These are phyloP conservation scores for Lacanobia oleracea DNA, from an alignment of 2,888 invertebrate genomes.

Conservation along the genomic window DNA sequence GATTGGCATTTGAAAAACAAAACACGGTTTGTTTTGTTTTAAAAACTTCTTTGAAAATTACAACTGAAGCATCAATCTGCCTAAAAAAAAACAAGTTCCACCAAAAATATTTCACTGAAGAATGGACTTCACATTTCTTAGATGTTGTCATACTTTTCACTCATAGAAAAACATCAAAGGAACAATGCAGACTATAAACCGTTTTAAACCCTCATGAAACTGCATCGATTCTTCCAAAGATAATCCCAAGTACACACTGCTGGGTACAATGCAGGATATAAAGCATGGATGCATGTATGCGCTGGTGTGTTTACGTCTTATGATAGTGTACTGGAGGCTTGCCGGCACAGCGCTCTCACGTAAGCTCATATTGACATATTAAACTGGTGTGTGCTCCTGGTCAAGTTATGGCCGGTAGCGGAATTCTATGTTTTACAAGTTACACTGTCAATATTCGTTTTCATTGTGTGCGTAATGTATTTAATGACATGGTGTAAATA, in stretches of 20 bases:
- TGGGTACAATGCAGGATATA: background rate
- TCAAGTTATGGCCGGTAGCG: slow-evolving; percentile 9
- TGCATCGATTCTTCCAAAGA: slow-evolving; percentile 3
- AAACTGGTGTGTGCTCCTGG: slow-evolving; percentile 28
- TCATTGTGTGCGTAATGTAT: too few relatives aligned
- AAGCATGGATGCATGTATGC: slow-evolving; percentile 15
- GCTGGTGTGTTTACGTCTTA: slow-evolving; percentile 25
- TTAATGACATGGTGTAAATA: too few relatives aligned
- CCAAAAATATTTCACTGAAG: slow-evolving; percentile 13
- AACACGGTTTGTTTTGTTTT: background rate
- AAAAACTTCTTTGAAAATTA: slow-evolving; percentile 16
- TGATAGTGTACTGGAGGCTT: slow-evolving; percentile 15
- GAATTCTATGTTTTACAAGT: background rate
- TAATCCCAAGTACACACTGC: slow-evolving; percentile 7
- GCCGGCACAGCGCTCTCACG: slow-evolving; percentile 19
- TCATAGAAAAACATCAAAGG: slow-evolving; percentile 9
- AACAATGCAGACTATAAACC: slow-evolving; percentile 9
- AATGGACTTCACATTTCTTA: slow-evolving; percentile 2
- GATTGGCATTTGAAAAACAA: background rate
- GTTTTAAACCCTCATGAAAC: background rate
- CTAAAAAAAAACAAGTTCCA: too few relatives aligned
- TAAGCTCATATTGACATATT: slow-evolving; percentile 54
- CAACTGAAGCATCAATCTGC: background rate
- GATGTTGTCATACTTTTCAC: background rate
- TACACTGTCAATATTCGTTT: background rate